These are phyloP conservation scores for Aythya baeri DNA, from an alignment of 2,113 vertebrate species.

Conservation along the genomic window DNA sequence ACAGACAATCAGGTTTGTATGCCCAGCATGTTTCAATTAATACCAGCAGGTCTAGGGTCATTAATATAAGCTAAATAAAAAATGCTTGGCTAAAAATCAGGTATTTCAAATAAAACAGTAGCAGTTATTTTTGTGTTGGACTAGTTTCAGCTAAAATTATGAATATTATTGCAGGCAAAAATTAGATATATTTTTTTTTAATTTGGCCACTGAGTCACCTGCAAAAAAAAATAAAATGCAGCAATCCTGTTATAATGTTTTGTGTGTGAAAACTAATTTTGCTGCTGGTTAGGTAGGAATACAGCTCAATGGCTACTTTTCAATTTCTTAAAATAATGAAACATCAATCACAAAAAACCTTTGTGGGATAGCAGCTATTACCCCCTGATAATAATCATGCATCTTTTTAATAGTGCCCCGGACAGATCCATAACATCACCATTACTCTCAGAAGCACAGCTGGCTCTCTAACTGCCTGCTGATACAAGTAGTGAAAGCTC, in stretches of 20 bases:
- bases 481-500: neutral
- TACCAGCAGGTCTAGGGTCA: neutral
- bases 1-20: neutral
- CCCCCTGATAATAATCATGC: neutral
- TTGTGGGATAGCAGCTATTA: neutral
- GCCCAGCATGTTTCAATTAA: neutral
- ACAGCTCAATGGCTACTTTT: conserved; percentile 1
- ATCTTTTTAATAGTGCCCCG: neutral
- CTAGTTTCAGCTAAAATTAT: neutral
- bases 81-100: neutral
- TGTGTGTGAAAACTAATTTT: conserved; percentile 47
- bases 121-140: neutral
- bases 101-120: neutral
- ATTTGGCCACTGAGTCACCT: conserved; percentile 28
- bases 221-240: conserved; percentile 19
- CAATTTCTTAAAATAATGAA: conserved; percentile 15
- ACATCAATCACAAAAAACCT: neutral
- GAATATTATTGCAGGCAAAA: neutral
- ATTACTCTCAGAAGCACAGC: neutral
- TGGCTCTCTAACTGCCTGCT: neutral
- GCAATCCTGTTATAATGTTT: neutral
- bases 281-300: conserved; percentile 45
- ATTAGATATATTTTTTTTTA: neutral
- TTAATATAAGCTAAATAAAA: neutral
- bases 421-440: neutral